Evolutionary conservation across 2,888 invertebrate genomes (phyloP).

Genomic region (Psylliodes chrysocephalus): DNA sequence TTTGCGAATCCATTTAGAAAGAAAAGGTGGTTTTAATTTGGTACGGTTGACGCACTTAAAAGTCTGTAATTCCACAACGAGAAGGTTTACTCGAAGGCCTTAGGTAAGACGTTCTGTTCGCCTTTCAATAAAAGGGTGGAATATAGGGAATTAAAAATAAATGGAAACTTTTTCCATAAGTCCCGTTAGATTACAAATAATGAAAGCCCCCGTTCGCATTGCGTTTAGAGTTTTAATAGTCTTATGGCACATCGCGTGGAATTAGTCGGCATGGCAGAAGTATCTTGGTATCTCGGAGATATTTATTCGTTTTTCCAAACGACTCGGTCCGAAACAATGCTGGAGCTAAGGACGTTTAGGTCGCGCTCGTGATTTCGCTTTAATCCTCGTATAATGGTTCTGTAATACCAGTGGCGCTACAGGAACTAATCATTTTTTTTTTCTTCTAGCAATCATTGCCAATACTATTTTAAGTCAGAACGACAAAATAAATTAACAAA

Average conservation of each 20-base stretch:
- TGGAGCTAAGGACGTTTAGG: conserved; percentile 56
- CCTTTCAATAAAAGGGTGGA: conserved; percentile 65
- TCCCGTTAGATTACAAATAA: conserved; percentile 65
- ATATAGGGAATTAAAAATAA: conserved; percentile 66
- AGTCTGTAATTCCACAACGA: conserved; percentile 50
- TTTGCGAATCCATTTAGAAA: conserved; percentile 12
- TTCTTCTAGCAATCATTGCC: too few species aligned
- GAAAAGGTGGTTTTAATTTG: conserved; percentile 37
- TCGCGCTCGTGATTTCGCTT: conserved; percentile 64
- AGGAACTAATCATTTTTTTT: conserved; percentile 56
- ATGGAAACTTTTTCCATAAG: conserved; percentile 66
- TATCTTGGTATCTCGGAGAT: conserved; percentile 58
- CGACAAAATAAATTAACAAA: too few species aligned
- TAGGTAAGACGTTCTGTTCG: conserved; percentile 56
- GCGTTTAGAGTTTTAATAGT: conserved; percentile 66
- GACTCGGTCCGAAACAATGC: conserved; percentile 65
- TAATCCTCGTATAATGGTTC: conserved; percentile 68
- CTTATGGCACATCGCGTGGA: conserved; percentile 64
- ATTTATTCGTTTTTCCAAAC: conserved; percentile 66
- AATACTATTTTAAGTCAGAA: too few species aligned
- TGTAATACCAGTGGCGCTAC: conserved; percentile 54
- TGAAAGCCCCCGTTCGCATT: conserved; percentile 63
- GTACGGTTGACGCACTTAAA: conserved; percentile 51
- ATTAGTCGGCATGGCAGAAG: conserved; percentile 61
- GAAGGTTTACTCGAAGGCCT: conserved; percentile 52